Evolutionary conservation across 2,888 invertebrate species (phyloP).

Genomic region (Eupithecia subfuscata): DNA sequence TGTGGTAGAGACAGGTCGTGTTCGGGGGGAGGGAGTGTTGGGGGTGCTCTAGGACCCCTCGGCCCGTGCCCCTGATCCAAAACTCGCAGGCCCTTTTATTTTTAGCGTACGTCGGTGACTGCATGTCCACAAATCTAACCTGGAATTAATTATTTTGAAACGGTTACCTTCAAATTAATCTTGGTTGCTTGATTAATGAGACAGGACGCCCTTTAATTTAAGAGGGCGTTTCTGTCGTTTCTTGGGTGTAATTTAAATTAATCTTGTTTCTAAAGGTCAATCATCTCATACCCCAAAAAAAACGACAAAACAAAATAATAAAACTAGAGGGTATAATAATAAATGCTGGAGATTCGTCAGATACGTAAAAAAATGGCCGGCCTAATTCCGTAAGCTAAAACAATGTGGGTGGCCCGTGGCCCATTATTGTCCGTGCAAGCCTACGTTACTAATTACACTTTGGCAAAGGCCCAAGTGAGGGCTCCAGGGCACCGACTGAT

Average conservation of each 20-base stretch:
- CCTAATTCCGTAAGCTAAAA: conserved; percentile 69
- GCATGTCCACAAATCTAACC: conserved; percentile 93
- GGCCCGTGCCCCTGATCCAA: conserved; percentile 91
- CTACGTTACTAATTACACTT: conserved; percentile 76
- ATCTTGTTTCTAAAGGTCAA: not conserved
- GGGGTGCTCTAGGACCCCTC: conserved; percentile 92
- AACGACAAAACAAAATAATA: not conserved
- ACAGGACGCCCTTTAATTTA: conserved; percentile 16
- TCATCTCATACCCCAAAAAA: not conserved
- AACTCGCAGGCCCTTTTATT: conserved; percentile 94
- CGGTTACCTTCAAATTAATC: conserved; percentile 44
- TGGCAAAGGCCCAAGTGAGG: conserved; percentile 73
- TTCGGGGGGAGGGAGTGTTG: conserved; percentile 94
- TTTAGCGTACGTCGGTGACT: conserved; percentile 92
- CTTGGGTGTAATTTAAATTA: not conserved
- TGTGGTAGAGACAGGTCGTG: conserved; percentile 94
- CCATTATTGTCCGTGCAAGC: conserved; percentile 70
- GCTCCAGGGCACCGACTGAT: conserved; percentile 68
- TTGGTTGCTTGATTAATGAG: conserved; percentile 25
- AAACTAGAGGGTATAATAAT: not conserved
- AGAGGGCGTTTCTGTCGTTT: not conserved
- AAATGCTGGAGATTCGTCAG: not conserved
- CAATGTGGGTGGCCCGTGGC: conserved; percentile 65
- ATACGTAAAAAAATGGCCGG: conserved; percentile 46
- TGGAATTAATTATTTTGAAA: conserved; percentile 65